These are phyloP conservation scores for Vombatus ursinus DNA, from an alignment of 2,113 vertebrate species.

Conservation along the genomic window DNA sequence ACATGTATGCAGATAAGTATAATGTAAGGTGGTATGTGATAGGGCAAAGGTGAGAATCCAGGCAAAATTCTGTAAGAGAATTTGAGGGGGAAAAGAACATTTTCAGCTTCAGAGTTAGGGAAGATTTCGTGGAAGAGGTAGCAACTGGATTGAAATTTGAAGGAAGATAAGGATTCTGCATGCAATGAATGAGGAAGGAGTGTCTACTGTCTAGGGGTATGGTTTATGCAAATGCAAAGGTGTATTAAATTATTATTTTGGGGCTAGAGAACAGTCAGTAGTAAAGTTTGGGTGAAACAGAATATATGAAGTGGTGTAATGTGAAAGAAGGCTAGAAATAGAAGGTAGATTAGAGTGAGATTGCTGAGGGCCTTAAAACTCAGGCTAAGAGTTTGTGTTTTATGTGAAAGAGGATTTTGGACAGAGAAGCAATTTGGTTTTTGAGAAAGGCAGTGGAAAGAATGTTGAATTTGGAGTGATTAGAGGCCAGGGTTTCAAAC, in stretches of 20 bases:
- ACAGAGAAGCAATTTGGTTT: neutral
- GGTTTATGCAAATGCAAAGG: neutral
- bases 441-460: neutral
- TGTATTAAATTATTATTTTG: neutral
- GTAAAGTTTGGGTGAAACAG: neutral
- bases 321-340: neutral
- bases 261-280: neutral
- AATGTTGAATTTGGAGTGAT: neutral
- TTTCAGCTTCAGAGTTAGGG: neutral
- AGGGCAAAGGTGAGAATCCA: neutral
- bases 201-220: no score
- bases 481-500: neutral
- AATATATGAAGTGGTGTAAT: neutral
- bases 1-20: no score
- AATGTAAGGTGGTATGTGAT: no score
- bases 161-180: neutral
- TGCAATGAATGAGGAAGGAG: no score
- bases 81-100: neutral
- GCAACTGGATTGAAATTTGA: neutral
- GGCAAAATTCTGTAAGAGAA: neutral
- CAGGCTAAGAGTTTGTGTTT: neutral
- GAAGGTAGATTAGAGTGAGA: neutral
- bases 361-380: neutral
- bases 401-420: neutral
- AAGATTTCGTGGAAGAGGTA: neutral